phyloP scores from a whole-genome alignment of 2,797 vertebrate genomes.

The Furcifer pardalis region DNA sequence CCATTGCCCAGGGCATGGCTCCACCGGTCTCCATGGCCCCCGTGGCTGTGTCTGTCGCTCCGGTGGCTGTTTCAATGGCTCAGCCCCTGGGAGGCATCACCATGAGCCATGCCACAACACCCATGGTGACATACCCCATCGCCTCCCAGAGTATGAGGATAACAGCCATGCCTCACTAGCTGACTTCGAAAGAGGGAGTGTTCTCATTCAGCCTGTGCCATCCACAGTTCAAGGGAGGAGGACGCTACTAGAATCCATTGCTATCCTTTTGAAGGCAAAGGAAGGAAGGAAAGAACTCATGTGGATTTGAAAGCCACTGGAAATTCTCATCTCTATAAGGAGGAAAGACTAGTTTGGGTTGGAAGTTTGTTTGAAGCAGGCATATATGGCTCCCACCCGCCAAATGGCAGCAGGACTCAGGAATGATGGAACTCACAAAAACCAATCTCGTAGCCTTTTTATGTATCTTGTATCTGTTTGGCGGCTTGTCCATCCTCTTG shows the following conservation, averaged over 20 bases:
- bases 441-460: background rate
- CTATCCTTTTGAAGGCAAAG: background rate
- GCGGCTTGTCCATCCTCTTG: background rate
- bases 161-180: constrained; percentile 93
- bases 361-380: background rate
- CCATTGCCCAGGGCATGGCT: constrained; percentile 95
- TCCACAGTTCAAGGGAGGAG: background rate
- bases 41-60: constrained; percentile 93
- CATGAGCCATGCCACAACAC: constrained; percentile 95
- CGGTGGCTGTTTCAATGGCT: constrained; percentile 94
- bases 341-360: background rate
- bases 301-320: background rate
- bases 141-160: constrained; percentile 98
- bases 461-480: constrained; percentile 7
- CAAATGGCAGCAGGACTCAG: constrained; percentile 8
- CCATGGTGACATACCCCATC: constrained; percentile 97
- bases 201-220: background rate
- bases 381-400: background rate
- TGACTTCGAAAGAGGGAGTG: background rate
- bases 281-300: background rate
- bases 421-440: constrained; percentile 10
- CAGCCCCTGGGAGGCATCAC: constrained; percentile 92
- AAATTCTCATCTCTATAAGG: background rate
- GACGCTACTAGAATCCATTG: background rate
- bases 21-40: constrained; percentile 96